Evolutionary conservation across 2,888 invertebrate genomes (phyloP), one percentile per base, ranked within the genome.

Genomic region (Eupithecia centaureata): DNA sequence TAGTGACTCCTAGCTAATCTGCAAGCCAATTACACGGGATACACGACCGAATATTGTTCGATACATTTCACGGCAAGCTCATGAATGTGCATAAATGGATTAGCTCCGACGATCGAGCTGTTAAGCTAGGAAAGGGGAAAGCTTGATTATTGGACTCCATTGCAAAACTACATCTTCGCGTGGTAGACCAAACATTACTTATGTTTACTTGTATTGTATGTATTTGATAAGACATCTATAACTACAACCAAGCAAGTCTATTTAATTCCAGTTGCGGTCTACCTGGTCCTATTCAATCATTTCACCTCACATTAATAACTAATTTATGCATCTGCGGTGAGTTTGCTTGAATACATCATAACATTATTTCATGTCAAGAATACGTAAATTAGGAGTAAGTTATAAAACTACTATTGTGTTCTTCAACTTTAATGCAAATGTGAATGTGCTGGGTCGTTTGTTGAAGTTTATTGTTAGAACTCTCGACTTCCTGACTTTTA

Each of bases 21-120:
- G 84, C 86, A 82, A 86, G 84, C 86, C 90, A 90, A 91, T 91
- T 90, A 90, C 87, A 81, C 82, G 79, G 85, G 84, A 88, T 87
- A 90, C 89, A 89, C 83, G 84, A 85, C 87, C 88, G 84, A 89
- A 88, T 90, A 88, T 87, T 87, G 90, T 87, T 84, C 84, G 82
- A 84, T 86, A 85, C 84, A 83, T 65, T 65, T 65, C 65, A 42
- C 61, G 42, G 42, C 22, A 30, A 61, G 15, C 15, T 52, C 25
- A 65, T 47, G 59, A 61, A 59, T 68, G 68, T 33, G 61, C 64
- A 22, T 22, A 3, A 47, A 47, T 61, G 35, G 65, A 65, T 68
- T 61, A 61, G 61, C 18, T 47, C 12, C 47, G 18, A 47, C 22
- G 22, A 22, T 22, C 47, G 47, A 18, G 10, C 47, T 22, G 22